Evolutionary conservation across 1,140 invertebrate species (phyloP).

Genomic region (Psilanteris sp.): DNA sequence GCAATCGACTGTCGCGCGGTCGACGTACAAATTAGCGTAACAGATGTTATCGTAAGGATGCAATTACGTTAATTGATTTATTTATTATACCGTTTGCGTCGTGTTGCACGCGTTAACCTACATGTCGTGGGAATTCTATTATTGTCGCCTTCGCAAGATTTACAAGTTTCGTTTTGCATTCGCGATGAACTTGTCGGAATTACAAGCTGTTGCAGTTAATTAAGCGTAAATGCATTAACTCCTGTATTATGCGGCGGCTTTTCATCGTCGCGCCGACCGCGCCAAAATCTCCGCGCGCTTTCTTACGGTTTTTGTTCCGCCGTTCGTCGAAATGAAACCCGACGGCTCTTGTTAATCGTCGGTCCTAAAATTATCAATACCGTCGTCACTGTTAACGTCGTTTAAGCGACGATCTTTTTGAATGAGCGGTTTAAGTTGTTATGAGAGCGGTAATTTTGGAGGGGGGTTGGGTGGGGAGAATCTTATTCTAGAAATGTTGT

Average conservation of each 20-base stretch:
- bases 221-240: conserved; percentile 37
- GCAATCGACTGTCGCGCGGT: no score
- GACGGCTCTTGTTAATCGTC: no score
- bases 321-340: no score
- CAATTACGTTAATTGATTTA: conserved; percentile 53
- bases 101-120: conserved; percentile 36
- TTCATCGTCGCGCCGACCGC: conserved; percentile 5
- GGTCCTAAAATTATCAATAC: no score
- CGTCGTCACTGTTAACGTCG: no score
- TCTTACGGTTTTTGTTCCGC: no score
- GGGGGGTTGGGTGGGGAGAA: no score
- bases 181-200: conserved; percentile 17
- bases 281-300: not conserved
- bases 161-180: conserved; percentile 44
- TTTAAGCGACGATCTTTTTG: no score
- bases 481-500: no score
- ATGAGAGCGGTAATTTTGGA: no score
- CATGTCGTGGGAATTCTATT: conserved; percentile 55
- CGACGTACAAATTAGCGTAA: conserved; percentile 13
- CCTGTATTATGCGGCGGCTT: not conserved
- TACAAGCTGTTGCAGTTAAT: conserved; percentile 41
- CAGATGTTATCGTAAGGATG: conserved; percentile 26
- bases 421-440: no score
- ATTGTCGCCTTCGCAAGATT: conserved; percentile 50
- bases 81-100: conserved; percentile 32